phyloP scores from a whole-genome alignment of 2,888 invertebrate species.

The Zaprionus bogoriensis region DNA sequence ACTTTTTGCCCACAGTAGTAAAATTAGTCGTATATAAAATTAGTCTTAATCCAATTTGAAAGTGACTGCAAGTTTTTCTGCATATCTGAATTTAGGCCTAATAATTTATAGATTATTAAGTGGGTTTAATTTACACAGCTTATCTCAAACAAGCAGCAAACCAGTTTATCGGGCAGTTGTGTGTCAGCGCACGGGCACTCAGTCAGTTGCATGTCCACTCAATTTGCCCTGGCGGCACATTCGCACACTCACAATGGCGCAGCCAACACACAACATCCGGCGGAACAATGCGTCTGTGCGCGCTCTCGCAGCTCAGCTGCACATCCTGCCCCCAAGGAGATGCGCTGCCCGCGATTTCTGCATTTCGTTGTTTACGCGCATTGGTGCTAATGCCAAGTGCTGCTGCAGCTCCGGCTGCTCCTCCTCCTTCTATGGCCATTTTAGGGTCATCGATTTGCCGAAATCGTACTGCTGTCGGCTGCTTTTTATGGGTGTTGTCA shows the following conservation, averaged over 20 bases:
- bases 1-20: too few species aligned
- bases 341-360: conserved; percentile 52
- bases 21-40: too few species aligned
- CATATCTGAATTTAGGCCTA: too few species aligned
- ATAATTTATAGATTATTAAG: too few species aligned
- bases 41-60: too few species aligned
- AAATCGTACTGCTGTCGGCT: conserved; percentile 33
- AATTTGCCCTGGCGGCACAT: conserved; percentile 41
- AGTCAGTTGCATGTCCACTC: conserved; percentile 50
- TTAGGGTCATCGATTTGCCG: conserved; percentile 57
- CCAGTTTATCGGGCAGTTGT: background rate
- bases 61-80: too few species aligned
- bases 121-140: background rate
- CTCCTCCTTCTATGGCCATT: conserved; percentile 37
- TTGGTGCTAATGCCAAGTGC: conserved; percentile 58
- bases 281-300: conserved; percentile 65
- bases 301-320: conserved; percentile 28
- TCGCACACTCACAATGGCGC: conserved; percentile 15
- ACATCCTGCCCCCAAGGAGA: conserved; percentile 49
- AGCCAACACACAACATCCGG: conserved; percentile 52
- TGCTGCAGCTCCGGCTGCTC: background rate
- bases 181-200: background rate
- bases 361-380: conserved; percentile 63
- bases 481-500: conserved; percentile 60
- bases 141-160: too few species aligned